Evolutionary conservation across 2,113 vertebrate species (phyloP).

Genomic region (Takifugu bimaculatus): DNA sequence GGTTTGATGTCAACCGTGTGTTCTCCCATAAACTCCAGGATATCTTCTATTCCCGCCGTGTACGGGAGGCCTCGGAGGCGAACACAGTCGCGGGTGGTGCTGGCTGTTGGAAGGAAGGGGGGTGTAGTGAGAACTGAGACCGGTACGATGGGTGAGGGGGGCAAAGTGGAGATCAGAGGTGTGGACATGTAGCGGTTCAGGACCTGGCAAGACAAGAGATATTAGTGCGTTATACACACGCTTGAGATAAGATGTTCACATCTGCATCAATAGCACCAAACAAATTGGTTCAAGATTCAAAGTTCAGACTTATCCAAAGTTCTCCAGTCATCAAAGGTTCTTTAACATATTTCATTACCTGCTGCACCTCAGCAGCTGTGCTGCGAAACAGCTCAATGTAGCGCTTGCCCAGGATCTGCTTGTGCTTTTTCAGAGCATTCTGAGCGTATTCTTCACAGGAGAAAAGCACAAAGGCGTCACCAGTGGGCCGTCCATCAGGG

Average conservation of each 20-base stretch:
- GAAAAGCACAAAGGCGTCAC: conserved; percentile 94
- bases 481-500: conserved; percentile 91
- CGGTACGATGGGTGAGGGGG: conserved; percentile 81
- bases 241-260: too few relatives aligned
- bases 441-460: conserved; percentile 95
- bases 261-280: too few relatives aligned
- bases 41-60: conserved; percentile 91
- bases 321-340: too few relatives aligned
- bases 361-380: conserved; percentile 94
- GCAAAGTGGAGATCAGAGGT: conserved; percentile 87
- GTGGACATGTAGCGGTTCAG: conserved; percentile 92
- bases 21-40: conserved; percentile 92
- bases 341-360: conserved; percentile 70
- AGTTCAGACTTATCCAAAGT: too few relatives aligned
- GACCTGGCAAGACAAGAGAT: conserved; percentile 71
- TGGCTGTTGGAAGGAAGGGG: conserved; percentile 79
- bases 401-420: conserved; percentile 93
- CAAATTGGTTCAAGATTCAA: too few relatives aligned
- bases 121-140: conserved; percentile 81
- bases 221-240: neutral
- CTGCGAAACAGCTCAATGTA: conserved; percentile 97
- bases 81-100: conserved; percentile 83
- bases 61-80: conserved; percentile 91
- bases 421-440: conserved; percentile 92
- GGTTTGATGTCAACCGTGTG: conserved; percentile 91